Base-by-base conservation (phyloP, 2,888 invertebrate species). In the Synergus laeviventris region DNA sequence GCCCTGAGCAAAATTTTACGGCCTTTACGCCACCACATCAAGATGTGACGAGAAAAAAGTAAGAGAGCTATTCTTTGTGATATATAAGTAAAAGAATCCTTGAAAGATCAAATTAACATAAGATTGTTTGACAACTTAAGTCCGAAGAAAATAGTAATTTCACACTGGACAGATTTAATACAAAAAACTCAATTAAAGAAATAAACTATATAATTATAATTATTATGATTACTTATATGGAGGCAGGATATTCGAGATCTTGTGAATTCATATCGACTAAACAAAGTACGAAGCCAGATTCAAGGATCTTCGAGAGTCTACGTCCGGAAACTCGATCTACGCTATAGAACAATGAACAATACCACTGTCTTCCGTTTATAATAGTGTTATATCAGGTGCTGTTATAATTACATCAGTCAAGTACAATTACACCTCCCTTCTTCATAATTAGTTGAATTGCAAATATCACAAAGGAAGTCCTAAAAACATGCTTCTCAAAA, bases 261-360 rank as follows among this genome's bases (percentile, higher is more conserved):
- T 54, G 18, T 18, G 11, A 18, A 54, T 18, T 54, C 18, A 16
- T 54, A 54, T 11, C 18, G 54, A 24, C 39, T 42, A 75, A 73
- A 74, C 62, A 73, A 49, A 42, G 36, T 49, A 38, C 42, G 59
- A 77, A 77, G 74, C 42, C 42, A 70, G 73, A 77, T 70, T 74
- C 74, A 77, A 70, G 60, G 42, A 56, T 39, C 1, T 2, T n/a
- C 49, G n/a, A 45, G 45, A 49, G 70, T 74, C 60, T 64, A 64
- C 39, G 12, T 42, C 18, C 5, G 39, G 64, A 64, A 54, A 45
- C 42, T 39, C n/a, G 60, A 73, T 18, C 54, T n/a, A 62, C 76
- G 21, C 21, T 21, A n/a, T n/a, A 54, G 70, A 77, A 77, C 75
- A 77, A 77, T 77, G 61, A 77, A 70, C 75, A 75, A 75, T 66